Conservation (phyloP, 2,888 invertebrate genomes). For the Papilio elwesi region DNA sequence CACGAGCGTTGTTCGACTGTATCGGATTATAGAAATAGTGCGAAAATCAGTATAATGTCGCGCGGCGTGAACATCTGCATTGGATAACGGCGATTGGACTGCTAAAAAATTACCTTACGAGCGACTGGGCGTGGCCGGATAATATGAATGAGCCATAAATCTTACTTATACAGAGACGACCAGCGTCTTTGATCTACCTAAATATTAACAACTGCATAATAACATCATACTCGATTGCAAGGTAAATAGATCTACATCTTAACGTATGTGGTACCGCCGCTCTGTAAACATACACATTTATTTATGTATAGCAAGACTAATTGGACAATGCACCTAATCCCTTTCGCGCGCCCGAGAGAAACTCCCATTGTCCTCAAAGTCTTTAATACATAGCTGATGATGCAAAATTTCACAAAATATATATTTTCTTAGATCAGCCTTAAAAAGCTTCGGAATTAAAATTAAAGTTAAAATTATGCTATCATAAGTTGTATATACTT, state of each 20-base stretch:
- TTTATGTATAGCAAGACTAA: background rate
- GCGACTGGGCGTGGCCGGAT: slow-evolving; percentile 38
- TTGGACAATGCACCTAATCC: background rate
- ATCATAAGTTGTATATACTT: slow-evolving; percentile 3
- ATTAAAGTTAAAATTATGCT: background rate
- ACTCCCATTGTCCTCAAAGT: background rate
- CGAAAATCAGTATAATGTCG: slow-evolving; percentile 14
- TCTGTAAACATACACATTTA: background rate
- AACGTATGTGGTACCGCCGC: background rate
- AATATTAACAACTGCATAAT: slow-evolving; percentile 36
- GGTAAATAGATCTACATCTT: slow-evolving; percentile 6
- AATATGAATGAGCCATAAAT: slow-evolving; percentile 40
- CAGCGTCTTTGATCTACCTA: slow-evolving; percentile 37
- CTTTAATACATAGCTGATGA: background rate
- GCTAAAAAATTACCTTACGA: slow-evolving; percentile 39
- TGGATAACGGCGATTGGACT: slow-evolving; percentile 38
- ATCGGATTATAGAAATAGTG: slow-evolving; percentile 29
- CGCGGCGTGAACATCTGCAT: slow-evolving; percentile 32
- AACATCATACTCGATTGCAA: slow-evolving; percentile 27
- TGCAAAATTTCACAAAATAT: too few relatives aligned
- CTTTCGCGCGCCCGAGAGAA: background rate
- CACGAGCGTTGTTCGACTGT: slow-evolving; percentile 2
- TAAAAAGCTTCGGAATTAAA: too few relatives aligned
- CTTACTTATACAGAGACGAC: slow-evolving; percentile 40
- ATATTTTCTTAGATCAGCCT: too few relatives aligned